Evolutionary conservation across 2,113 vertebrate genomes (phyloP).

Genomic region (Thunnus thynnus): DNA sequence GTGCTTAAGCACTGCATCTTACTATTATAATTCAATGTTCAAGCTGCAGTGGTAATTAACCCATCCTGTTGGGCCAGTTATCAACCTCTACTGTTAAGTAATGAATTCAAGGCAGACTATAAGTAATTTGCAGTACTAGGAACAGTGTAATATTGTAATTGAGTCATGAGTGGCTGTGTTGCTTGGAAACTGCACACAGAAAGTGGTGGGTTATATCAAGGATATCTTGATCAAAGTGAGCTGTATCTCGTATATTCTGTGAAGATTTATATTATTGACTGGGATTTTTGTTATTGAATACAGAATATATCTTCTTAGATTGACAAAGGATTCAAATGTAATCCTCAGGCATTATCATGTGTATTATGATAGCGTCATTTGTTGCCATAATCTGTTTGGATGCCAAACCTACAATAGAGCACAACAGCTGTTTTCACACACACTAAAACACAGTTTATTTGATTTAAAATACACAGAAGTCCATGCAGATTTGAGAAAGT

Average conservation of each 20-base stretch:
- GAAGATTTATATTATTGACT: constrained; percentile 26
- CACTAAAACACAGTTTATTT: neutral
- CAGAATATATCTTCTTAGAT: neutral
- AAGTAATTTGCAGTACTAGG: constrained; percentile 79
- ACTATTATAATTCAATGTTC: constrained; percentile 61
- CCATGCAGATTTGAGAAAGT: too few relatives aligned
- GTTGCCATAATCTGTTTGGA: neutral
- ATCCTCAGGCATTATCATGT: neutral
- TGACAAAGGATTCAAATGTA: constrained; percentile 1
- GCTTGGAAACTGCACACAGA: constrained; percentile 81
- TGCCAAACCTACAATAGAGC: neutral
- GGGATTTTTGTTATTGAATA: neutral
- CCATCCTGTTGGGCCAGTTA: constrained; percentile 72
- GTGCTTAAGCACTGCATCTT: constrained; percentile 62
- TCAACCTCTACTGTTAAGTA: constrained; percentile 77
- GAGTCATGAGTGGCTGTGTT: constrained; percentile 81
- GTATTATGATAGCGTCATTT: neutral
- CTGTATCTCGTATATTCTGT: constrained; percentile 42
- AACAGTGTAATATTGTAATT: constrained; percentile 79
- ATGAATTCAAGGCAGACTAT: constrained; percentile 82
- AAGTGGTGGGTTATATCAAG: constrained; percentile 51
- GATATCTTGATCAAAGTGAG: constrained; percentile 65
- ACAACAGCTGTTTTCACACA: neutral
- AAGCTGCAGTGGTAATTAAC: constrained; percentile 70
- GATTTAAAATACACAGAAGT: neutral